Evolutionary conservation across 2,797 vertebrate genomes (phyloP).

Genomic region (Pipistrellus pygmaeus): DNA sequence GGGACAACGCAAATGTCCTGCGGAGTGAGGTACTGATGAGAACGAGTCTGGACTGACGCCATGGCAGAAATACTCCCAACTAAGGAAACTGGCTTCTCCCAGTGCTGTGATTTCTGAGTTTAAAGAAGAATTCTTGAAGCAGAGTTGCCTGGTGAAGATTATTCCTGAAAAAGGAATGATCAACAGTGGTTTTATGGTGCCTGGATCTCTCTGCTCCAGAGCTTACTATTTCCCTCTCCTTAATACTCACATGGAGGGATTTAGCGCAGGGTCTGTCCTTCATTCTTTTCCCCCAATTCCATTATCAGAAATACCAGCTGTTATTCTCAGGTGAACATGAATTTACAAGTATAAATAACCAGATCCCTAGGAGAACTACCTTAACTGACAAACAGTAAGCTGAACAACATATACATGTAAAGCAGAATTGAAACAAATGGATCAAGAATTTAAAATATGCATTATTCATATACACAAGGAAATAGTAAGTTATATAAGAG

Average conservation of each 20-base stretch:
- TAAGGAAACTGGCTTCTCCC: not conserved
- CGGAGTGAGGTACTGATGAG: not conserved
- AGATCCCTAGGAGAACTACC: not conserved
- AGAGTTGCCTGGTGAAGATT: not conserved
- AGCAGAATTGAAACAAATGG: not conserved
- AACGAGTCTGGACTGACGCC: not conserved
- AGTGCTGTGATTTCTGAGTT: not conserved
- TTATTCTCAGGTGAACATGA: not conserved
- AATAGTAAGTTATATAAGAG: not conserved
- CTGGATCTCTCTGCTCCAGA: not conserved
- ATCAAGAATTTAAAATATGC: constrained; percentile 14
- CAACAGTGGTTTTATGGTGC: not conserved
- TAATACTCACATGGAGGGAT: not conserved
- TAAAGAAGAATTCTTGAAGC: constrained; percentile 14
- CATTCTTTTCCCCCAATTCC: not conserved
- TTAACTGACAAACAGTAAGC: not conserved
- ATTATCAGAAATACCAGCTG: not conserved
- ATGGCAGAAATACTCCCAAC: not conserved
- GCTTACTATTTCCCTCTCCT: not conserved
- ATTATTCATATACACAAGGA: not conserved
- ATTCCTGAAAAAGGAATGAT: not conserved
- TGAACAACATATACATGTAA: not conserved
- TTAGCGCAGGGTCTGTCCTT: not conserved
- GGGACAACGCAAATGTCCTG: not conserved
- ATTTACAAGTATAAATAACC: constrained; percentile 7